These are phyloP conservation scores for Siniperca scherzeri DNA, from an alignment of 2,797 vertebrate species.

Conservation along the genomic window DNA sequence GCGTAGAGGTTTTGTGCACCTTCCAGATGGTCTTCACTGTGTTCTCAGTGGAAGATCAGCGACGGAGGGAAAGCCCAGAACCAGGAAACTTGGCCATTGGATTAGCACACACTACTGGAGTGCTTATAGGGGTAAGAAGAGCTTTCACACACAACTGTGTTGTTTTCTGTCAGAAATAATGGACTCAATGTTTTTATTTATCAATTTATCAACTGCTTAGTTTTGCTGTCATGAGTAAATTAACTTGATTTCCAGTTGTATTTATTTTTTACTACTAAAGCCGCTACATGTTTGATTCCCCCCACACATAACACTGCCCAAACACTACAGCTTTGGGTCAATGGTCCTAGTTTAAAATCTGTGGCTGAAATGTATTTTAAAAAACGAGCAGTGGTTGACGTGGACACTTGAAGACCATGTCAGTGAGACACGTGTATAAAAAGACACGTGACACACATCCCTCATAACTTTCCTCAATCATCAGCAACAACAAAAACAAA, in stretches of 20 bases:
- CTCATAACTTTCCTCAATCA: conserved; percentile 1
- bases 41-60: conserved; percentile 85
- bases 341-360: no score
- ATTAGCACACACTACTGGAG: conserved; percentile 86
- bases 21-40: conserved; percentile 90
- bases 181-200: no score
- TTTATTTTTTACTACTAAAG: not conserved
- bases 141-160: not conserved
- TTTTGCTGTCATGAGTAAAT: not conserved
- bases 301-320: no score
- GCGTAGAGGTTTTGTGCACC: conserved; percentile 87
- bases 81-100: conserved; percentile 88
- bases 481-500: not conserved
- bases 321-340: not conserved
- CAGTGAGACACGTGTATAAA: conserved; percentile 5
- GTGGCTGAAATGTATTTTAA: not conserved
- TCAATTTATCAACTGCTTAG: no score
- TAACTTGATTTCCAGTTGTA: not conserved
- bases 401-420: conserved; percentile 3
- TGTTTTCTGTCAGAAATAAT: not conserved
- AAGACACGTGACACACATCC: conserved; percentile 20
- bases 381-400: not conserved
- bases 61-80: conserved; percentile 75
- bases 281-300: no score
- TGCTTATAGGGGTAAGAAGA: conserved; percentile 85